Evolutionary conservation across 2,888 invertebrate genomes (phyloP), one percentile per base, ranked within the genome.

Genomic region (Lymantria dispar): DNA sequence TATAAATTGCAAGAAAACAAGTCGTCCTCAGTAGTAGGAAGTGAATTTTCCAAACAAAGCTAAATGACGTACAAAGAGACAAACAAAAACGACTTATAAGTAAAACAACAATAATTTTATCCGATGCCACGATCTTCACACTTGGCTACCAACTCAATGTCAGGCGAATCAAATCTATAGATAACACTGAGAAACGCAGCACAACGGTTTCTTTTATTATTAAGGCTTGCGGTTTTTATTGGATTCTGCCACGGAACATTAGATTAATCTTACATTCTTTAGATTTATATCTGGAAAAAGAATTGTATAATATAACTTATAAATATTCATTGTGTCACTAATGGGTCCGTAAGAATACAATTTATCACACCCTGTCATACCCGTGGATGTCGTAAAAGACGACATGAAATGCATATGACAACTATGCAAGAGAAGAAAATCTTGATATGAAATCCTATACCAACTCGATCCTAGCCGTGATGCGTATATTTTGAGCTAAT

Each of bases 91-190:
- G 50, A 46, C 58, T 50, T 54, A 54, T 53, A 54, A 63, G 62
- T 56, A 61, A 60, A 57, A 65, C 55, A 54, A 60, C 54, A 57
- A 66, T 66, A 22, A 22, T 70, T 58, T 14, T 60, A 60, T 67
- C 61, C 59, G 59, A 71, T 58, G 64, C 67, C 60, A 60, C 60
- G 69, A 74, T 80, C 80, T 84, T 85, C 83, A 86, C 83, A 81
- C 76, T 82, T 76, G 79, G 74, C 73, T 80, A 76, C 60, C 60
- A 49, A 44, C 64, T 76, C 80, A 82, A 81, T 80, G 81, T 71
- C 79, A 72, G n/a, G 48, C 49, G 38, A 59, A 33, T 5, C 40
- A 40, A 40, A 40, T 40, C 40, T 40, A 14, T 40, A 14, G 40
- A 40, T 14, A 40, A 40, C 15, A 14, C 38, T 12, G 38, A n/a